Conservation (phyloP, 2,888 invertebrate species). For the Cordilura impudica region DNA sequence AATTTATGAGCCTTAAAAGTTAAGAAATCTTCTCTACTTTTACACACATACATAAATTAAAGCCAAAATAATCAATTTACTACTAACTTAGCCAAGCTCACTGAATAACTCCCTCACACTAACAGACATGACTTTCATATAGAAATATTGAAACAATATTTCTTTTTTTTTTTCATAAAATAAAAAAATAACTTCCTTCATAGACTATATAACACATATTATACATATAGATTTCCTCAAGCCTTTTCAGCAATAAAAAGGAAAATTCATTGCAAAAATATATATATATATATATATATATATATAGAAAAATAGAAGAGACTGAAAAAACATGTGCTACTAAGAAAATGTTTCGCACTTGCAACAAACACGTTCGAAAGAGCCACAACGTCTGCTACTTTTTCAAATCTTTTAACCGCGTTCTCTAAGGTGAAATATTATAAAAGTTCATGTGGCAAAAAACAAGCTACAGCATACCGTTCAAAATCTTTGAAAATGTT, state of each 20-base stretch:
- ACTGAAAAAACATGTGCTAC: slow-evolving; percentile 43
- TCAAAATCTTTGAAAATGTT: slow-evolving; percentile 58
- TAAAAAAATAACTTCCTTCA: slow-evolving; percentile 54
- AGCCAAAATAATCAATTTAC: slow-evolving; percentile 62
- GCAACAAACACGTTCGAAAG: slow-evolving; percentile 61
- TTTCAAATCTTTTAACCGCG: slow-evolving; percentile 56
- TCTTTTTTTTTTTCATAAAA: slow-evolving; percentile 51
- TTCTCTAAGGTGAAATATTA: slow-evolving; percentile 57
- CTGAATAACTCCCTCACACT: slow-evolving; percentile 19
- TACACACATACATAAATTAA: slow-evolving; percentile 51
- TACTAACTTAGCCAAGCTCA: slow-evolving; percentile 55
- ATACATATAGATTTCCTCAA: slow-evolving; percentile 40
- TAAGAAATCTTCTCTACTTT: slow-evolving; percentile 10
- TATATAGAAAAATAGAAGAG: not conserved
- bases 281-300: too few relatives aligned
- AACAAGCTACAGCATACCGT: slow-evolving; percentile 52
- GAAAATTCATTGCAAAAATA: slow-evolving; percentile 33
- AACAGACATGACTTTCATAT: slow-evolving; percentile 51
- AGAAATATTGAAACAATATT: slow-evolving; percentile 53
- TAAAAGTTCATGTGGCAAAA: slow-evolving; percentile 58
- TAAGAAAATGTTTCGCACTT: slow-evolving; percentile 59
- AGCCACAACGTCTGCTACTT: slow-evolving; percentile 61
- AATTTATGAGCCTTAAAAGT: slow-evolving; percentile 57
- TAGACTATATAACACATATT: slow-evolving; percentile 40
- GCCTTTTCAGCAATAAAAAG: slow-evolving; percentile 47